Evolutionary conservation across 2,888 invertebrate genomes (phyloP).

Genomic region (Cerastis leucographa): DNA sequence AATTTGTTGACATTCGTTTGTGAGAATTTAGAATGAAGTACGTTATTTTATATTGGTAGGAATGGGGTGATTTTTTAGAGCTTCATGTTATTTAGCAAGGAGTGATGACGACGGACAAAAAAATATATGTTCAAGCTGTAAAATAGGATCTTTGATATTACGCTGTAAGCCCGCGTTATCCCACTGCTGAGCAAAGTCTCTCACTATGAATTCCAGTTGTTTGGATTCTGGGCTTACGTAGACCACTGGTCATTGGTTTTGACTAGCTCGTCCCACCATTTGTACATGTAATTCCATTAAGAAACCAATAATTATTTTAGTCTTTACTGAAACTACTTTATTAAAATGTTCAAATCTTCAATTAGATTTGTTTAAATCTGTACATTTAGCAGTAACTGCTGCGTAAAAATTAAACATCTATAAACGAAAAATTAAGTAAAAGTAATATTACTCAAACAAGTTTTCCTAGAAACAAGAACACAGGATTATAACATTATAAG

Average conservation of each 20-base stretch:
- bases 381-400: background rate
- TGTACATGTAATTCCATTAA: background rate
- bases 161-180: background rate
- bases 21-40: slow-evolving; percentile 3
- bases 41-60: slow-evolving; percentile 8
- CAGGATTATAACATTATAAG: slow-evolving; percentile 12
- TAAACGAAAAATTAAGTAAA: background rate
- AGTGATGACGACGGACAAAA: background rate
- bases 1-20: slow-evolving; percentile 43
- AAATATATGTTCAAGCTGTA: background rate
- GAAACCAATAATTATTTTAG: too few species aligned
- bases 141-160: background rate
- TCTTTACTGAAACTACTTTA: too few species aligned
- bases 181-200: background rate
- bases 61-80: background rate
- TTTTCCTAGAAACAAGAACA: slow-evolving; percentile 18
- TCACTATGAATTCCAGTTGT: background rate
- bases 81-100: background rate
- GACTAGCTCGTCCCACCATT: background rate
- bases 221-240: background rate
- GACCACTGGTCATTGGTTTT: background rate
- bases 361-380: background rate
- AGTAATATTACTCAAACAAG: background rate
- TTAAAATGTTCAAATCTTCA: background rate
- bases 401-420: background rate